These are phyloP conservation scores for Endotricha flammealis DNA, from an alignment of 2,888 invertebrate species.

Conservation along the genomic window DNA sequence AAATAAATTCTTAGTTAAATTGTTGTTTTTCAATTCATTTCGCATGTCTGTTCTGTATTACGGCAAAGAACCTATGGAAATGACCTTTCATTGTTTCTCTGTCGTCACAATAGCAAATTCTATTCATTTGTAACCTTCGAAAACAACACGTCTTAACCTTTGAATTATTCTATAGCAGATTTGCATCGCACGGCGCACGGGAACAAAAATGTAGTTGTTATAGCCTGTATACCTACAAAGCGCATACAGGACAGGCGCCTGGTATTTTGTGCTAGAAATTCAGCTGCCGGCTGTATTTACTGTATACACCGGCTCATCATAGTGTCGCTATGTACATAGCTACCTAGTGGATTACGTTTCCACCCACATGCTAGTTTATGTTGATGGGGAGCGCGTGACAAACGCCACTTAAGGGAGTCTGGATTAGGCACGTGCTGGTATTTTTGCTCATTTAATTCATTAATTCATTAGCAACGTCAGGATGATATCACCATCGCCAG, in stretches of 20 bases:
- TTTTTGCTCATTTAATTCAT: slow-evolving; percentile 53
- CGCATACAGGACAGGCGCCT: too few relatives aligned
- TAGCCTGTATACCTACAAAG: too few relatives aligned
- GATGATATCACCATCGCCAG: slow-evolving; percentile 56
- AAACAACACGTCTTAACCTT: slow-evolving; percentile 40
- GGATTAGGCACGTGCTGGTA: slow-evolving; percentile 34
- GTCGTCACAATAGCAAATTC: slow-evolving; percentile 8
- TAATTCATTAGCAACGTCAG: slow-evolving; percentile 45
- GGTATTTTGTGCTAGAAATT: slow-evolving; percentile 6
- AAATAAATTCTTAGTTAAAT: not conserved
- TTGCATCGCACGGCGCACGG: too few relatives aligned
- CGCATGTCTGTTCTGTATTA: slow-evolving; percentile 1
- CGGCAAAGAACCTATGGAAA: slow-evolving; percentile 1
- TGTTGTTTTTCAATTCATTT: slow-evolving; percentile 4
- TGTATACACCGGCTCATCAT: too few relatives aligned
- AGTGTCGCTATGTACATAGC: too few relatives aligned
- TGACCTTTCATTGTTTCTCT: slow-evolving; percentile 23
- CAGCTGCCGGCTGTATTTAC: too few relatives aligned
- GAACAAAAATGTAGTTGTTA: too few relatives aligned
- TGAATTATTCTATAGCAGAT: too few relatives aligned
- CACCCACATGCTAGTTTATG: slow-evolving; percentile 20
- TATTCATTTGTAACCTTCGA: slow-evolving; percentile 18
- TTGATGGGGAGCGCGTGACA: slow-evolving; percentile 59
- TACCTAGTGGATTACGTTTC: slow-evolving; percentile 6
- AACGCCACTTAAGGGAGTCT: slow-evolving; percentile 21